Evolutionary conservation across 2,888 invertebrate genomes (phyloP).

Genomic region (Agelastica alni): DNA sequence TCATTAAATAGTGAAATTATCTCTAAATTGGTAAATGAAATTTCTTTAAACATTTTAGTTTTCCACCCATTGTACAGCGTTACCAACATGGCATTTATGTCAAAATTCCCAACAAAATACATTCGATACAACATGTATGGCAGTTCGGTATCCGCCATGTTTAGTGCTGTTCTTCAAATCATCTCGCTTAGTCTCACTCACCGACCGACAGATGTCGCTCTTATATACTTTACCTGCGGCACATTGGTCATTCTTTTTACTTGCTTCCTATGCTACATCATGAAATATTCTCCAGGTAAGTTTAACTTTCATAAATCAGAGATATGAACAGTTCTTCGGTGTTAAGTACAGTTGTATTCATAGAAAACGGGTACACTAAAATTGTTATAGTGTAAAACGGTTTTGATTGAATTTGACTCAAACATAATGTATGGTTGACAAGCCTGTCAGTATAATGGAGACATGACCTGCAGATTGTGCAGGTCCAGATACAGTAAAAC

Average conservation of each 20-base stretch:
- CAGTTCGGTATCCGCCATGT: conserved; percentile 20
- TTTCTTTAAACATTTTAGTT: conserved; percentile 12
- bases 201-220: conserved; percentile 14
- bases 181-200: conserved; percentile 15
- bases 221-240: conserved; percentile 20
- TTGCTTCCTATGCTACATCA: conserved; percentile 13
- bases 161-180: conserved; percentile 25
- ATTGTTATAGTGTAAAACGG: too few species aligned
- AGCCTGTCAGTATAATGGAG: too few species aligned
- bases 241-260: conserved; percentile 22
- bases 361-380: too few species aligned
- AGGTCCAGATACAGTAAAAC: too few species aligned
- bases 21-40: not conserved
- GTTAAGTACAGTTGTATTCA: too few species aligned
- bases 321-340: too few species aligned
- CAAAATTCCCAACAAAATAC: conserved; percentile 30
- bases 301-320: too few species aligned
- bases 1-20: too few species aligned
- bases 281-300: conserved; percentile 11
- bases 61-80: conserved; percentile 9
- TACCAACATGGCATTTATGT: conserved; percentile 19
- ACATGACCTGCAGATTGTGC: too few species aligned
- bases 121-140: conserved; percentile 29
- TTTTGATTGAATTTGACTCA: too few species aligned
- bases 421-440: too few species aligned